These are phyloP conservation scores for Leptinotarsa haldemani DNA, from an alignment of 2,888 invertebrate genomes.

Conservation along the genomic window DNA sequence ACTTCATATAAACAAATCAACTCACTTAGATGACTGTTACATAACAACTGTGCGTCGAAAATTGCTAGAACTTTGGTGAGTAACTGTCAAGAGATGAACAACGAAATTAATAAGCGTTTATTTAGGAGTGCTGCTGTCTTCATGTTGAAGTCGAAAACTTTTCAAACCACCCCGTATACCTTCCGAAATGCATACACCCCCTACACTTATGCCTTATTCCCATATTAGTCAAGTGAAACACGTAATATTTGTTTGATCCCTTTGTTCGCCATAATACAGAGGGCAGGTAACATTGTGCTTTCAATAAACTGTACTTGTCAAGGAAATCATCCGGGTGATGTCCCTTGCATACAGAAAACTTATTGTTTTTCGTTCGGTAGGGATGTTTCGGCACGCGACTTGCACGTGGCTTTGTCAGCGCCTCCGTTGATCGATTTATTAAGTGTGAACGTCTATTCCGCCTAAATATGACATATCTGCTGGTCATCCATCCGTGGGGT, in stretches of 20 bases:
- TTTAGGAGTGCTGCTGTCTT: too few species aligned
- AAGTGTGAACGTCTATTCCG: slow-evolving; percentile 41
- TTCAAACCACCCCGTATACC: too few species aligned
- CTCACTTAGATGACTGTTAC: too few species aligned
- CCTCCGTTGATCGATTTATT: slow-evolving; percentile 47
- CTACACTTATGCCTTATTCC: neutral
- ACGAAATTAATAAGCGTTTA: too few species aligned
- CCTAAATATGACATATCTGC: slow-evolving; percentile 21
- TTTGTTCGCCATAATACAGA: slow-evolving; percentile 30
- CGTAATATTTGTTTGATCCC: slow-evolving; percentile 26
- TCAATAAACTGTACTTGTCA: slow-evolving; percentile 43
- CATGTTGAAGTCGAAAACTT: too few species aligned
- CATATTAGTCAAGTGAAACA: slow-evolving; percentile 17
- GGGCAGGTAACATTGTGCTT: slow-evolving; percentile 38
- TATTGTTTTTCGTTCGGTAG: slow-evolving; percentile 38
- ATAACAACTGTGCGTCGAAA: too few species aligned
- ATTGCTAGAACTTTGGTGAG: too few species aligned
- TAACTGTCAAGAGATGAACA: too few species aligned
- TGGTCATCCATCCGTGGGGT: slow-evolving; percentile 23
- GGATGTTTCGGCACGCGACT: slow-evolving; percentile 39
- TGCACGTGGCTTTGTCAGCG: slow-evolving; percentile 45
- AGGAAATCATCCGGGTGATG: slow-evolving; percentile 45
- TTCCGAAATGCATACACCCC: neutral
- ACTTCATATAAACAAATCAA: too few species aligned
- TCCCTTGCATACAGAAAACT: slow-evolving; percentile 38